Evolutionary conservation across 2,888 invertebrate genomes (phyloP), one percentile per base, ranked within the genome.

Genomic region (Omphaloscelis lunosa): DNA sequence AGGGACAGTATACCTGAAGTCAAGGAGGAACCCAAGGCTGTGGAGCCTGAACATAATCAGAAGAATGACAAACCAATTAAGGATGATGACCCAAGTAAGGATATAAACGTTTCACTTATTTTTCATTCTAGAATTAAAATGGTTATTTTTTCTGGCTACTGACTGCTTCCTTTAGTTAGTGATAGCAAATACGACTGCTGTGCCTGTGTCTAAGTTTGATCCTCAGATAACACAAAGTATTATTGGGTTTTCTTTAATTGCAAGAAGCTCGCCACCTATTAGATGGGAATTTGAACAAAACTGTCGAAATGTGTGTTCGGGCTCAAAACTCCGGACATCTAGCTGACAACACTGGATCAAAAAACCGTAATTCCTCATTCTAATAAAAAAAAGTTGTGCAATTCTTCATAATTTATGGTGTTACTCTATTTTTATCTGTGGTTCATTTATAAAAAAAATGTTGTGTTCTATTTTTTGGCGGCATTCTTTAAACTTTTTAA

Each of bases 41-140:
- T 89, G 5, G 95, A 94, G 65, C 86, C 92, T 1, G 95, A 95
- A 27, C 90, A 86, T 39, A 89, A 86, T 63, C 93, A 93, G 17
- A 95, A 95, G 82, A 94, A 93, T 69, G 96, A 96, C 17, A 96
- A 95, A 75, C 95, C 96, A 1, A 91, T 93, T 66, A 95, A 94
- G 73, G 95, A 94, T 48, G 95, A 95, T 29, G 95, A 95, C 48
- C 90, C 84, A 72, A 91, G 95, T 95, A 77, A 79, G 85, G 29
- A 59, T 2, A 2, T 45, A 15, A 41, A 51, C 0, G 15, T 27
- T 27, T 27, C 12, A 5, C 15, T 58, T 58, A 15, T 27, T 15
- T 58, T 58, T 27, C 27, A 15, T 58, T 15, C 6, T 27, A 12
- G 27, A 27, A 58, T 15, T 58, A 7, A 27, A 58, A 27, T 12